Evolutionary conservation across 64 coral and sea anemone species (phyloP).

Genomic region (Catalaphyllia jardinei): DNA sequence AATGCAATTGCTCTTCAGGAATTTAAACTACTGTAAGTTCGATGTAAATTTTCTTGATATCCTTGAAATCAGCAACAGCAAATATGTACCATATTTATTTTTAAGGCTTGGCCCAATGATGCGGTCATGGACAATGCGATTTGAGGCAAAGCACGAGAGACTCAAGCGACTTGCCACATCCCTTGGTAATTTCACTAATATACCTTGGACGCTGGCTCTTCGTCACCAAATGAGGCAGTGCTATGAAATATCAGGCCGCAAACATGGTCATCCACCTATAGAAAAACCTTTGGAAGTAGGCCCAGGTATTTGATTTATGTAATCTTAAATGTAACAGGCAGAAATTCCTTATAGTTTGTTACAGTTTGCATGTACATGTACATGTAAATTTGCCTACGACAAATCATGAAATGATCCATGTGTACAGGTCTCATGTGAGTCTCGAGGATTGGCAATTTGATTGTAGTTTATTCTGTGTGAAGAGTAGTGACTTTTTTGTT

Average conservation of each 20-base stretch:
- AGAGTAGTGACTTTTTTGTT: too few species aligned
- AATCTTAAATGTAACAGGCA: too few species aligned
- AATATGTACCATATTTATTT: constrained; percentile 5
- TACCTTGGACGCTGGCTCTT: constrained; percentile 57
- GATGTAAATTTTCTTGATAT: not conserved
- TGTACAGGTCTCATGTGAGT: too few species aligned
- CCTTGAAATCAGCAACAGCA: not conserved
- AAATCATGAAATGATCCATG: too few species aligned
- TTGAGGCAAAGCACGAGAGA: constrained; percentile 69
- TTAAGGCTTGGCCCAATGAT: constrained; percentile 83
- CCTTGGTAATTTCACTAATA: constrained; percentile 66
- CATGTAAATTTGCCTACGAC: too few species aligned
- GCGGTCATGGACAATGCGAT: constrained; percentile 71
- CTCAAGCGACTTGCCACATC: constrained; percentile 42
- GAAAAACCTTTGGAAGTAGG: constrained; percentile 52
- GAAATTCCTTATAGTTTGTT: too few species aligned
- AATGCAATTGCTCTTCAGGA: too few species aligned
- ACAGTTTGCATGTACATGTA: too few species aligned
- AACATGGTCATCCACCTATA: constrained; percentile 14
- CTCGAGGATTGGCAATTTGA: too few species aligned
- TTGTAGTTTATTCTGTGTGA: too few species aligned
- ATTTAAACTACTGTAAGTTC: too few species aligned
- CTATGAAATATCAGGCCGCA: constrained; percentile 37
- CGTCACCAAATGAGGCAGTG: constrained; percentile 50
- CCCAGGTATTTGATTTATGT: constrained; percentile 15